Base-by-base conservation (phyloP, 1,140 invertebrate genomes). In the Aradophagus sp. region DNA sequence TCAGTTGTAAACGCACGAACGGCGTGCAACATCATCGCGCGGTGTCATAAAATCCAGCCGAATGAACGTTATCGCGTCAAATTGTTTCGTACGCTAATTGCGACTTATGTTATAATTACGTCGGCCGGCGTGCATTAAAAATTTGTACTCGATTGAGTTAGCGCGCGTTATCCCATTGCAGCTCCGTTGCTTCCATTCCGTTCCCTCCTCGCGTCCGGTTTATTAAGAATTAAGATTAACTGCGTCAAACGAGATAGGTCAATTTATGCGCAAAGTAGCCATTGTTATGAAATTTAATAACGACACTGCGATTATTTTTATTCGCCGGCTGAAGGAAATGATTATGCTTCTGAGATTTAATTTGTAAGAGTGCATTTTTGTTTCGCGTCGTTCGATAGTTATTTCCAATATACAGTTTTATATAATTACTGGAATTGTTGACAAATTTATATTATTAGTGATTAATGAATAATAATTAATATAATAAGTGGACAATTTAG, bases 201-300 rank as follows among this genome's bases (percentile, higher is more conserved):
- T 1, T 0, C 12, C 12, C 34, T 53, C 19, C 0, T 31, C 44
- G 31, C 17, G 32, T 45, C n/a, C 13, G 27, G 17, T n/a, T 16
- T 16, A 12, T 14, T 27, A 35, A 6, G 50, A 47, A 65, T 55
- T 35, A 42, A 65, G 38, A 65, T 65, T 65, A 65, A 55, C 48
- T 42, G 36, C 15, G 19, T 48, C 44, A 48, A 65, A 56, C 35
- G 29, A 65, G 39, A 56, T 56, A 35, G 29, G 29, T 48, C 48
- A 56, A 41, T 48, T 56, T 56, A 38, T 48, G 44, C 34, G 61
- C 39, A 56, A 27, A 35, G 42, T 53, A 48, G 23, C 48, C 42
- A 48, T 65, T 65, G 44, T 65, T 41, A 41, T 48, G 42, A 55
- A 29, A 55, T 55, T 45, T 34, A 52, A 55, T 65, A 65, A 65